phyloP scores from a whole-genome alignment of 1,140 invertebrate species.

The Magallana angulata region DNA sequence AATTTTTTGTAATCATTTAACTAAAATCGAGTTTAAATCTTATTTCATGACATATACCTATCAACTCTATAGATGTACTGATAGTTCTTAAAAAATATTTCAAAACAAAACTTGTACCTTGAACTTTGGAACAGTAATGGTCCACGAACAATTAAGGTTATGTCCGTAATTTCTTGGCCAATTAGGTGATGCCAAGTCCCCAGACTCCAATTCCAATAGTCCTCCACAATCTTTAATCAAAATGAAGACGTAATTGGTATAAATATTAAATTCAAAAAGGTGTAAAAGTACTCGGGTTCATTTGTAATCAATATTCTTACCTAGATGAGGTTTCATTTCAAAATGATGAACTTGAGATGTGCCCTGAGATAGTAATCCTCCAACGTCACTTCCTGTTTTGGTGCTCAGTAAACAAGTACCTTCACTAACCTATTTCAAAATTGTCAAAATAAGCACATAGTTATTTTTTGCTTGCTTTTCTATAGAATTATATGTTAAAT shows the following conservation, averaged over 20 bases:
- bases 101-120: background rate
- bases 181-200: slow-evolving; percentile 68
- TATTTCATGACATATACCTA: background rate
- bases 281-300: too few relatives aligned
- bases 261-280: too few relatives aligned
- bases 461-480: too few relatives aligned
- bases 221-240: slow-evolving; percentile 56
- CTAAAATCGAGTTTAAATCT: background rate
- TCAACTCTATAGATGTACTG: background rate
- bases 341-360: slow-evolving; percentile 75
- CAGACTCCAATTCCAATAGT: slow-evolving; percentile 59
- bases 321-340: slow-evolving; percentile 77
- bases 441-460: background rate
- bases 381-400: slow-evolving; percentile 76
- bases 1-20: too few relatives aligned
- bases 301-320: slow-evolving; percentile 54
- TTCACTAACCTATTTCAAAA: slow-evolving; percentile 68
- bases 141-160: slow-evolving; percentile 64
- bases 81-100: too few relatives aligned
- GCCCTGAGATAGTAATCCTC: slow-evolving; percentile 70
- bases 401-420: slow-evolving; percentile 74
- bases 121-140: slow-evolving; percentile 48
- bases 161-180: slow-evolving; percentile 69
- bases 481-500: too few relatives aligned
- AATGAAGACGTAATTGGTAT: too few relatives aligned